Base-by-base conservation (phyloP, 2,797 vertebrate species). In the Eptatretus atami region DNA sequence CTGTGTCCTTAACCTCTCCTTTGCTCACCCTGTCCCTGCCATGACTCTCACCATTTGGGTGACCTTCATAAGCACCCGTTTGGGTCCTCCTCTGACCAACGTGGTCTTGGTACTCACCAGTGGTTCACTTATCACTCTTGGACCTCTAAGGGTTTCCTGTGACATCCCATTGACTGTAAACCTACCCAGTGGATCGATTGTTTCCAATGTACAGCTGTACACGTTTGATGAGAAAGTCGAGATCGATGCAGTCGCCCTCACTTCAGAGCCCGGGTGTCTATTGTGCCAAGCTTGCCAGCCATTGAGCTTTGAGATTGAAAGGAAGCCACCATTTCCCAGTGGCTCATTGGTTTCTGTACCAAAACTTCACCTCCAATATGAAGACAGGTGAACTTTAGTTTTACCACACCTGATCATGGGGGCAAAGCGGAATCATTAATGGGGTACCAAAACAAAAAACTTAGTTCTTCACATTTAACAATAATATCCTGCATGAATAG, bases 221-320 rank as follows among this genome's bases (percentile, higher is more conserved):
- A 98, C 90, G 1, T 79, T 92, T 74, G 90, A 96, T 52, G 85
- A 95, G 66, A 80, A 86, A 70, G 74, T 98, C 66, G 92, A 98
- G 69, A 95, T 98, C 0, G 92, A 98, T 1, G 86, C 86, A 3
- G 85, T 82, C 65, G 80, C 94, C 73, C 71, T 96, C 71, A 79
- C 80, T n/a, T 98, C 92, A 9, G 70, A 78, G 31, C 75, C 80
- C 0, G 74, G 82, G 69, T 83, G 77, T 67, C 67, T 65, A 0
- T 73, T 81, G 53, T 98, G 92, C 44, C 67, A 67, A 1, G 70
- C 73, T 53, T 96, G 90, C 70, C 78, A 74, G 64, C 81, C 84
- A 1, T 75, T 96, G 64, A 74, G 68, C 12, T 90, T 94, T 72
- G 83, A 79, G 54, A 76, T 98, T 53, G 66, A 81, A 63, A 80